Evolutionary conservation across 2,888 invertebrate species (phyloP).

Genomic region (Drosophila mercatorum): DNA sequence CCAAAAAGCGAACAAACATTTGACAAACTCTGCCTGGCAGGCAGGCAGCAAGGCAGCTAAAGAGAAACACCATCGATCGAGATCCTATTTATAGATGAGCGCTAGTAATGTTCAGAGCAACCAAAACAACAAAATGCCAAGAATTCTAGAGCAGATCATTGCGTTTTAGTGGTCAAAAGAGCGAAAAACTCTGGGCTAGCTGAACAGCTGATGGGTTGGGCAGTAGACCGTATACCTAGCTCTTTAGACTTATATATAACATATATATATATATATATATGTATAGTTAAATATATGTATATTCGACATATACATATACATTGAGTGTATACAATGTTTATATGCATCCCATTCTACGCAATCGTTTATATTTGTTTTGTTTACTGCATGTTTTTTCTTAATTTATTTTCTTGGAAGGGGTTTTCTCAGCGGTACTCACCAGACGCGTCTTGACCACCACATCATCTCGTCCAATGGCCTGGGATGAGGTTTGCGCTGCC

Average conservation of each 20-base stretch:
- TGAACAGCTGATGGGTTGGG: slow-evolving; percentile 56
- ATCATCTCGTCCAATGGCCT: slow-evolving; percentile 89
- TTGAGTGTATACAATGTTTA: slow-evolving; percentile 9
- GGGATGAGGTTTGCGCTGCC: slow-evolving; percentile 87
- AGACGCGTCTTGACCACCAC: slow-evolving; percentile 80
- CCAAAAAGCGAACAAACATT: slow-evolving; percentile 59
- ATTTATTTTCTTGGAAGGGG: background rate
- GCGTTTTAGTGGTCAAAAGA: slow-evolving; percentile 50
- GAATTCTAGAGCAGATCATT: slow-evolving; percentile 46
- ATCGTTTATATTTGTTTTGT: slow-evolving; percentile 66
- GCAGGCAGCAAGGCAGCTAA: slow-evolving; percentile 47
- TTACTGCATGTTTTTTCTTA: slow-evolving; percentile 41
- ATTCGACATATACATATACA: background rate
- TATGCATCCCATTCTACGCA: slow-evolving; percentile 36
- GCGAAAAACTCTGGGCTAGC: slow-evolving; percentile 47
- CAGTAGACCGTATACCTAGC: slow-evolving; percentile 11
- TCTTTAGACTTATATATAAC: slow-evolving; percentile 11
- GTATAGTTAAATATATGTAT: slow-evolving; percentile 6
- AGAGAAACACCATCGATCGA: slow-evolving; percentile 53
- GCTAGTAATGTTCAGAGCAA: slow-evolving; percentile 58
- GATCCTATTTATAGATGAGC: slow-evolving; percentile 71
- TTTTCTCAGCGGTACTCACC: slow-evolving; percentile 69
- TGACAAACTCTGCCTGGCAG: slow-evolving; percentile 42
- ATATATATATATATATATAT: background rate
- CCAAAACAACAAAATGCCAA: slow-evolving; percentile 40